These are phyloP conservation scores for Amblyopsis hoosieri DNA, from an alignment of 2,797 vertebrate genomes.

Conservation along the genomic window DNA sequence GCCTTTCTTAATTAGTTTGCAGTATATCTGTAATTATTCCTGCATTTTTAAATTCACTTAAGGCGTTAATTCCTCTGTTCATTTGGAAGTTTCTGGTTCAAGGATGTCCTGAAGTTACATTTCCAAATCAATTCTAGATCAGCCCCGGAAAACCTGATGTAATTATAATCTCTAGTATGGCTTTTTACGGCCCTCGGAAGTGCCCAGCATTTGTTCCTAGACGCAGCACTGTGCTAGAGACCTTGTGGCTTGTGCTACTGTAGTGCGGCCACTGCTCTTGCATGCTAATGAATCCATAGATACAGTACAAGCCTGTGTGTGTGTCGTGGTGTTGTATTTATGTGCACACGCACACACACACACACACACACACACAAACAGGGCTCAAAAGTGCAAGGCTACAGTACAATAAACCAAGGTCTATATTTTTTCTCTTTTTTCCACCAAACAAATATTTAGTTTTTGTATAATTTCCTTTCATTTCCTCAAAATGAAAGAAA, in stretches of 20 bases:
- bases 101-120: conserved; percentile 72
- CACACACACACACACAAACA: not conserved
- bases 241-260: too few relatives aligned
- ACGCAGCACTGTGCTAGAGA: too few relatives aligned
- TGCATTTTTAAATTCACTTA: conserved; percentile 79
- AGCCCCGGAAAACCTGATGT: conserved; percentile 47
- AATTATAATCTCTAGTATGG: conserved; percentile 56
- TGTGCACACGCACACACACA: not conserved
- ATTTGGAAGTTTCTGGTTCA: conserved; percentile 70
- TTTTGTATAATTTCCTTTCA: too few relatives aligned
- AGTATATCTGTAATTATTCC: conserved; percentile 75
- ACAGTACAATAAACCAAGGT: too few relatives aligned
- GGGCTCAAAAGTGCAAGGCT: not conserved
- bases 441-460: too few relatives aligned
- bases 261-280: too few relatives aligned
- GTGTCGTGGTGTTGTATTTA: not conserved
- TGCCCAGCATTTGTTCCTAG: too few relatives aligned
- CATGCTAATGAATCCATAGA: not conserved
- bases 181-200: conserved; percentile 27
- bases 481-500: too few relatives aligned
- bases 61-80: conserved; percentile 57
- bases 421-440: too few relatives aligned
- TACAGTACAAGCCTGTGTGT: not conserved
- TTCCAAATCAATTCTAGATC: conserved; percentile 59
- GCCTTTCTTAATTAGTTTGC: conserved; percentile 77